A percentile compares a stretch with the other conserved stretches of the same genome.
These are phyloP conservation scores for Ceratosolen fusciceps DNA, from an alignment of 1,140 invertebrate genomes.

Conservation along the genomic window DNA sequence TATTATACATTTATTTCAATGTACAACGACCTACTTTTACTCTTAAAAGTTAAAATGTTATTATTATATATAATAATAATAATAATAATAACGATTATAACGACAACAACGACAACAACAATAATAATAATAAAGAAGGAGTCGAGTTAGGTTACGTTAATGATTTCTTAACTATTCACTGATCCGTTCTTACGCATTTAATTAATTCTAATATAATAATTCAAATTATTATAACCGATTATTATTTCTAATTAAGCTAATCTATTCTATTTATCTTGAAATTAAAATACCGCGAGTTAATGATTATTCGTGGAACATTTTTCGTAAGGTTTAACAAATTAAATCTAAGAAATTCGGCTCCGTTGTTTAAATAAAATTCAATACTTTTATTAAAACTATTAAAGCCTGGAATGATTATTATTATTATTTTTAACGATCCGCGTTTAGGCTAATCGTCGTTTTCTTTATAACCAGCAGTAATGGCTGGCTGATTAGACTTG, in stretches of 20 bases:
- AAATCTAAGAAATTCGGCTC: not conserved
- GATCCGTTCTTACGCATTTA: not conserved
- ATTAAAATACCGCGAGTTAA: not conserved
- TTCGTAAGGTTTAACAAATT: too few relatives aligned
- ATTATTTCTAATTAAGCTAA: not conserved
- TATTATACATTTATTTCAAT: not conserved
- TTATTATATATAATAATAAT: too few relatives aligned
- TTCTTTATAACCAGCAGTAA: not conserved
- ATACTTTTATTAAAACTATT: too few relatives aligned
- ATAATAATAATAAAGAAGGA: too few relatives aligned
- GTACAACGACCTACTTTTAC: too few relatives aligned
- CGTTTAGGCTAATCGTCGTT: not conserved
- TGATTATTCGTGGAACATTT: not conserved
- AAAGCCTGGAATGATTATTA: too few relatives aligned
- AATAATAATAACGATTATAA: too few relatives aligned
- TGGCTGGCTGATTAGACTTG: not conserved
- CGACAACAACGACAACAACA: too few relatives aligned
- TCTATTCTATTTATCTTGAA: not conserved
- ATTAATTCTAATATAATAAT: not conserved
- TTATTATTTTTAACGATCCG: not conserved
- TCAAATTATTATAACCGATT: too few relatives aligned
- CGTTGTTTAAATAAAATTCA: not conserved
- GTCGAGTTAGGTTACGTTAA: too few relatives aligned
- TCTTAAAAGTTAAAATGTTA: too few relatives aligned
- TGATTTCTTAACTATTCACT: not conserved